Evolutionary conservation across 2,888 invertebrate species (phyloP).

Genomic region (Ennomos fuscantarius): DNA sequence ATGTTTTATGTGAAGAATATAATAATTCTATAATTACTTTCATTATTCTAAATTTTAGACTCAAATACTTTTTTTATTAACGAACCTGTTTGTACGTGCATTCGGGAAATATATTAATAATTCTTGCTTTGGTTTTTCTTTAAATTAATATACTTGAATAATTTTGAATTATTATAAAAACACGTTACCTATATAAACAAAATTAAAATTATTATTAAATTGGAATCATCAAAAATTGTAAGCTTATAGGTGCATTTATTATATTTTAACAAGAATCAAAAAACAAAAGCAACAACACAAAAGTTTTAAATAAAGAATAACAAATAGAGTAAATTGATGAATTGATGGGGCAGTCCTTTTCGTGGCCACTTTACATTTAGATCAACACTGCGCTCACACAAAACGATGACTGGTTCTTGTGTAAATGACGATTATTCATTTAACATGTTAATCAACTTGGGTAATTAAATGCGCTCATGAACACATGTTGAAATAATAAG

Average conservation of each 20-base stretch:
- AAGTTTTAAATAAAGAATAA: constrained; percentile 44
- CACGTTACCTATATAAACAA: too few species aligned
- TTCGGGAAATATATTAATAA: too few species aligned
- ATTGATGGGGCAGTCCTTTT: constrained; percentile 48
- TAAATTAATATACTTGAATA: too few species aligned
- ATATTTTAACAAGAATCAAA: constrained; percentile 17
- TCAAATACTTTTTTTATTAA: too few species aligned
- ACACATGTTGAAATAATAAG: constrained; percentile 5
- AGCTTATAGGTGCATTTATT: too few species aligned
- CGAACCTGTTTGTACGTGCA: too few species aligned
- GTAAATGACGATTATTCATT: constrained; percentile 36
- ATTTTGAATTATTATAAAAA: too few species aligned
- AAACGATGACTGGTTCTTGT: constrained; percentile 33
- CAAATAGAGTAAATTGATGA: constrained; percentile 42
- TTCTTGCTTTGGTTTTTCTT: too few species aligned
- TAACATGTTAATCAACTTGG: constrained; percentile 41
- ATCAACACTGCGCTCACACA: constrained; percentile 18
- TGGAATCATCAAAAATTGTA: too few species aligned
- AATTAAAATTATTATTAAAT: constrained; percentile 20
- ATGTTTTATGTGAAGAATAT: too few species aligned
- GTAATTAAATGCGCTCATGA: constrained; percentile 31
- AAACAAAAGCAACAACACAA: constrained; percentile 32
- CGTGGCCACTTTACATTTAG: constrained; percentile 46
- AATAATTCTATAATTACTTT: too few species aligned
- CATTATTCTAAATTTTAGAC: too few species aligned